Evolutionary conservation across 2,888 invertebrate genomes (phyloP).

Genomic region (Rambutsinella grinnellia): DNA sequence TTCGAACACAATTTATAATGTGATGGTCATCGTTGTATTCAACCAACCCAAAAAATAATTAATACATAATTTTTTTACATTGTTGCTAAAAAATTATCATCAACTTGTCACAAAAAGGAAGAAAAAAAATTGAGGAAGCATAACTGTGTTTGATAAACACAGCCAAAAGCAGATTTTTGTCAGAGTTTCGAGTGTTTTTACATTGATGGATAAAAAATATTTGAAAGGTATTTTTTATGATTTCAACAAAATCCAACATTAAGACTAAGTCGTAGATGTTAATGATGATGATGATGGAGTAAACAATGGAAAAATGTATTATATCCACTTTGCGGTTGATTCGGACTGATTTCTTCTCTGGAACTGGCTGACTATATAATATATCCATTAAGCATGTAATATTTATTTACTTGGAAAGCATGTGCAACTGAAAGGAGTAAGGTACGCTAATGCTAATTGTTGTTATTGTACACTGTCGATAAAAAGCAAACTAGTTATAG

Average conservation of each 20-base stretch:
- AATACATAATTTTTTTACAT: not conserved
- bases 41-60: constrained; percentile 27
- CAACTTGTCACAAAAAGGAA: constrained; percentile 5
- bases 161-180: too few relatives aligned
- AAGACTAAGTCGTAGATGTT: not conserved
- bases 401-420: constrained; percentile 46
- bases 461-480: not conserved
- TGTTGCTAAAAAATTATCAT: not conserved
- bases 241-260: too few relatives aligned
- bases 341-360: constrained; percentile 58
- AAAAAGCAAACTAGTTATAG: too few relatives aligned
- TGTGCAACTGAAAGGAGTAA: too few relatives aligned
- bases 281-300: not conserved
- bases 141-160: too few relatives aligned
- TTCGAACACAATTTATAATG: constrained; percentile 50
- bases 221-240: too few relatives aligned
- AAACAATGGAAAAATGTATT: constrained; percentile 15
- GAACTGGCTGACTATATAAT: constrained; percentile 54
- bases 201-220: too few relatives aligned
- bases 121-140: not conserved
- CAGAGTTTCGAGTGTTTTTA: too few relatives aligned
- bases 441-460: not conserved
- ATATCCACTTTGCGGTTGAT: constrained; percentile 52
- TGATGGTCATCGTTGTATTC: constrained; percentile 51
- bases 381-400: constrained; percentile 46